Evolutionary conservation across 2,797 vertebrate genomes (phyloP), one percentile per base, ranked within the genome.

Genomic region (Gymnopithys bicolor): DNA sequence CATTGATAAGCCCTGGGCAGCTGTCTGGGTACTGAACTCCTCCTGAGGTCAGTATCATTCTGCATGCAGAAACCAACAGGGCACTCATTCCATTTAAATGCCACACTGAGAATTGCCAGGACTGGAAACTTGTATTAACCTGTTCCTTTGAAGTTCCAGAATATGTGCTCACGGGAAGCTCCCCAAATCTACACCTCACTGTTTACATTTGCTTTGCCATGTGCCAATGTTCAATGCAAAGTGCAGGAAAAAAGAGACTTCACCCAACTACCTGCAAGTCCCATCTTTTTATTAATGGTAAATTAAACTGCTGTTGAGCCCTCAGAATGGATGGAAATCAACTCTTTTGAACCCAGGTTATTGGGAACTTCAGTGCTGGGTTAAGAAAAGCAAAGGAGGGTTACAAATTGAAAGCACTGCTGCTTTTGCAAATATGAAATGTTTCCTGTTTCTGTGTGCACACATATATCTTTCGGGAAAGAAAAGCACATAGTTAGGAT

Each of bases 371-470:
- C 33, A 85, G 23, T 46, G 43, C 60, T 53, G 91, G 30, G 60
- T 89, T 93, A 86, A 92, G 70, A 71, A 91, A 78, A 86, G 63
- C 83, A 94, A 94, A 66, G 85, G 56, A 87, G 13, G 79, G 70
- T 77, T 90, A 84, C 63, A 90, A 87, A 90, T 32, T 76, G 83
- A 93, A 90, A 93, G 93, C 59, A 67, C 59, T 74, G 51, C 41
- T 96, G 77, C 86, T 93, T 92, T 81, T 90, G 77, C 63, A 95
- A 94, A 93, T 84, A 80, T 9, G 79, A 86, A 93, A 90, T 60
- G 32, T 49, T 94, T 96, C 92, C 94, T 94, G 90, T 95, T 94
- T 89, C 84, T 84, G 41, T 63, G 60, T 39, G 77, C 67, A 84
- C 33, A 35, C 76, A 87, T 84, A 91, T 94, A 90, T 93, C 90